Evolutionary conservation across 2,797 vertebrate species (phyloP).

Genomic region (Hirundo rustica): DNA sequence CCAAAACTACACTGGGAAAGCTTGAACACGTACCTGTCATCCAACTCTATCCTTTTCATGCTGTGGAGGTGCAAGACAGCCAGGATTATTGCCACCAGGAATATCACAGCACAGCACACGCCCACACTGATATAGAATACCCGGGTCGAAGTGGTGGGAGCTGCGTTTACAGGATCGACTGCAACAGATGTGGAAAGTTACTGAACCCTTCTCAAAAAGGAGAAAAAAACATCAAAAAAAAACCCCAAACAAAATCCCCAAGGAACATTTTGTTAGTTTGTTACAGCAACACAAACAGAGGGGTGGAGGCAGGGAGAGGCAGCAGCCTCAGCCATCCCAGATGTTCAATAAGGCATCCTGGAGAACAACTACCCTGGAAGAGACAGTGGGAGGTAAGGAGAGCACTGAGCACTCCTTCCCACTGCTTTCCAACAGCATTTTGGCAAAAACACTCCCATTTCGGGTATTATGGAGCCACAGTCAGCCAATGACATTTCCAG

Average conservation of each 20-base stretch:
- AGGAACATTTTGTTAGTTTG: background rate
- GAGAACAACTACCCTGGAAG: background rate
- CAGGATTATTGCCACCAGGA: conserved; percentile 96
- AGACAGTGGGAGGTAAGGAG: background rate
- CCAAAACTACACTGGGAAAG: background rate
- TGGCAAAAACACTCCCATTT: background rate
- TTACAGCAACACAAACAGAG: background rate
- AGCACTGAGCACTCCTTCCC: background rate
- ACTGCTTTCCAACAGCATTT: background rate
- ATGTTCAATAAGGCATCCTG: fast-evolving
- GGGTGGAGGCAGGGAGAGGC: background rate
- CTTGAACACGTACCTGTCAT: conserved; percentile 88
- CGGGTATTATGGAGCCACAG: background rate
- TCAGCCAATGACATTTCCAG: background rate
- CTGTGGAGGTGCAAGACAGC: conserved; percentile 98
- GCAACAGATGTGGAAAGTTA: conserved; percentile 55
- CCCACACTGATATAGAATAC: conserved; percentile 99
- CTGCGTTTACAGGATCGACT: conserved; percentile 85
- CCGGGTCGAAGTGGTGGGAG: conserved; percentile 94
- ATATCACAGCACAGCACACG: conserved; percentile 97
- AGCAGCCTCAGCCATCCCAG: background rate
- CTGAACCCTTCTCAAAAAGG: background rate
- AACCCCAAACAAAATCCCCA: fast-evolving
- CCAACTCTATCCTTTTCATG: conserved; percentile 97
- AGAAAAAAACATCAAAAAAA: background rate